Base-by-base conservation (phyloP, 2,797 vertebrate genomes). In the Pangasius djambal region DNA sequence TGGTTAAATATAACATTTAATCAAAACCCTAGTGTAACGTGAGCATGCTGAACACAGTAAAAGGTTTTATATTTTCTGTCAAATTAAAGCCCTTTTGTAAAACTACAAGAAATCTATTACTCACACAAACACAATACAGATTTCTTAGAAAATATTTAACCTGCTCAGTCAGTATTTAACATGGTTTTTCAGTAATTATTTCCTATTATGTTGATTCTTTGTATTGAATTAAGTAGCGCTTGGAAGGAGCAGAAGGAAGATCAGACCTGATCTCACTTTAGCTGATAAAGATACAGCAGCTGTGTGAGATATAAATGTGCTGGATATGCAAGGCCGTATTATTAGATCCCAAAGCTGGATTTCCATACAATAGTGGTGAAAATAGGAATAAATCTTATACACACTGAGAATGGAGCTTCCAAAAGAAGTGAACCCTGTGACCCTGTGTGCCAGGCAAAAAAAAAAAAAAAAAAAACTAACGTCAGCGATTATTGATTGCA, bases 401-500 rank as follows among this genome's bases (percentile, higher is more conserved):
- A 34, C 25, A 70, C 72, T 37, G 55, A 70, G n/a, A 70, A 18
- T 20, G 34, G 5, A 86, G 28, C n/a, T 82, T 50, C 55, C 20
- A 59, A 69, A 44, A 9, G 52, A 44, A 87, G 18, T 37, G 31
- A 61, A 70, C 81, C 22, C 34, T 2, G n/a, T 89, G 31, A 83
- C 77, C 37, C 90, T 88, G 67, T 31, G 87, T 59, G 55, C 67
- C 65, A 69, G 61, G 15, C 37, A 34, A 59, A 81, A 59, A 81
- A 34, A 88, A 55, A 70, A 70, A 72, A 61, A 52, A 77, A 48
- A 83, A 50, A 74, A 18, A 6, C 63, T 31, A 89, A 85, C 44
- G 44, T 57, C 40, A 70, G 63, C 79, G 86, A 57, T 85, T 86
- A 88, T 89, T 44, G 89, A 92, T 90, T 59, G 69, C 63, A 89